Evolutionary conservation across 1,140 invertebrate genomes (phyloP), one percentile per base, ranked within the genome.

Genomic region (Aphidius ervi): DNA sequence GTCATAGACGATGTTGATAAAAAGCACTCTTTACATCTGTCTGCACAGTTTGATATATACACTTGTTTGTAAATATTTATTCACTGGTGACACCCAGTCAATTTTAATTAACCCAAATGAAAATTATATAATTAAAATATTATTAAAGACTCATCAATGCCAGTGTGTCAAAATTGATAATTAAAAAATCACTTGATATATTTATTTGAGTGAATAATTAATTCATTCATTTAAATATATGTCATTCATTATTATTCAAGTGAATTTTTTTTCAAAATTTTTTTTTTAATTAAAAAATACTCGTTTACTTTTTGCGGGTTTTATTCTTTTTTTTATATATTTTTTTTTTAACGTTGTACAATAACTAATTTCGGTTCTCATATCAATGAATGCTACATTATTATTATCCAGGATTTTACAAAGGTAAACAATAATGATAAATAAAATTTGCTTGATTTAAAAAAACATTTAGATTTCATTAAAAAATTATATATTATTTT

Each of bases 361-460:
- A 74, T 77, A 65, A 75, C 73, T 80, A 79, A 75, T 79, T 72
- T 73, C 52, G 52, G 52, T 54, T 31, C 23, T 31, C 23, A 75
- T 80, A 77, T 80, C 72, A 79, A 80, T 74, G 70, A 78, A 75
- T 78, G 75, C 77, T 79, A 76, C 77, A 71, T 77, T 79, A 69
- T 76, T 75, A 78, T 76, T 77, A 76, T 72, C 76, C 78, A 80
- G 78, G 78, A 80, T 79, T 80, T 80, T 68, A 79, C 76, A 66
- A 79, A 80, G 78, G 78, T 80, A 80, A 80, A 77, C 67, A 75
- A 54, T 42, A 42, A 41, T 2, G 16, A 54, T 41, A 42, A 54
- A 54, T 54, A 72, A 60, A 71, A 74, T 63, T 59, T 65, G 63
- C 65, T 64, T 66, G 65, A 66, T 63, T 62, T 42, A 42, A 40